Evolutionary conservation across 2,113 vertebrate genomes (phyloP).

Genomic region (Cynopterus brachyotis): DNA sequence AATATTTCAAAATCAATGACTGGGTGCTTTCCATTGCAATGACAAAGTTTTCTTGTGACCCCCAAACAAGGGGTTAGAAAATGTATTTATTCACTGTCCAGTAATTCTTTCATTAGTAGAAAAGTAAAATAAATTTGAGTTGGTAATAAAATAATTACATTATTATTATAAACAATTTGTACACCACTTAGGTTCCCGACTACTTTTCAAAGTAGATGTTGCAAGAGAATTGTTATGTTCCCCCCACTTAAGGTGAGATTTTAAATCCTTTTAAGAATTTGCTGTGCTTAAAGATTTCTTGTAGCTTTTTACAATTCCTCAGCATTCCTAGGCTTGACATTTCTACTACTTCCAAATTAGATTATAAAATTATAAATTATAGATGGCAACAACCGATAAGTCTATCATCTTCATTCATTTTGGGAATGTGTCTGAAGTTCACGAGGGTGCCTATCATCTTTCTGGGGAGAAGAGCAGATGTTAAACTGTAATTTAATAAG

Average conservation of each 20-base stretch:
- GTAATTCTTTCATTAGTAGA: neutral
- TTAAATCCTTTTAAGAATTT: neutral
- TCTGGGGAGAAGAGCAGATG: neutral
- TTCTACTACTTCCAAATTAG: neutral
- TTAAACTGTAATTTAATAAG: neutral
- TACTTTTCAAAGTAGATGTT: neutral
- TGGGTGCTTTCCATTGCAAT: neutral
- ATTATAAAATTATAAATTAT: neutral
- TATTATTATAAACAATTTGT: neutral
- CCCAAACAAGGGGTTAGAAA: neutral
- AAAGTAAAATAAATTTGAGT: neutral
- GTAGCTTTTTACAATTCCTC: neutral
- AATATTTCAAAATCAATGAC: slow-evolving; percentile 33
- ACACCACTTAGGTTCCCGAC: accelerated
- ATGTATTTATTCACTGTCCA: neutral
- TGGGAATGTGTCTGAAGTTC: no score
- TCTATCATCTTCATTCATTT: no score
- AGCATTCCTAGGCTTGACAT: neutral
- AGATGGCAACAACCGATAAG: neutral
- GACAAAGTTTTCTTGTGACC: neutral
- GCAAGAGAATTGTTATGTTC: neutral
- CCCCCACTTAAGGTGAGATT: neutral
- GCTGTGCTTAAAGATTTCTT: neutral
- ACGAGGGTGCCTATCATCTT: neutral
- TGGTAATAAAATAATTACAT: neutral